Percentiles rank a stretch among this genome's conserved stretches.
These are phyloP conservation scores for Bufo bufo DNA, from an alignment of 2,113 vertebrate species.

Conservation along the genomic window DNA sequence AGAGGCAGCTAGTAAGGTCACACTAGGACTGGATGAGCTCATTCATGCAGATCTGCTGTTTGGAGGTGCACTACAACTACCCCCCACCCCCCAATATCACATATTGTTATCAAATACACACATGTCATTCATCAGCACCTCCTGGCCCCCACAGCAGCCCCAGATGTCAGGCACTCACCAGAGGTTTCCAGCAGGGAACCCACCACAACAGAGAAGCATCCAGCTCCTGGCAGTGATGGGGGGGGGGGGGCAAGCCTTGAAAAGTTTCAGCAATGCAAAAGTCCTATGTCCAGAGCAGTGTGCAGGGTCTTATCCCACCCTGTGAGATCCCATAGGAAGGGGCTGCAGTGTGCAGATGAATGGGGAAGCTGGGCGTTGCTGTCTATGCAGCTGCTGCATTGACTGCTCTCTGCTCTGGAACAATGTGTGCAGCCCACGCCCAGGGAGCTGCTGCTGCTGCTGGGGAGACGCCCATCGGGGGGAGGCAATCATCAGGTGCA, in stretches of 20 bases:
- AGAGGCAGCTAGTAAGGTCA: constrained; percentile 33
- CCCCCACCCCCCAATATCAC: no score
- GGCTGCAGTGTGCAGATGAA: constrained; percentile 50
- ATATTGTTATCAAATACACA: background rate
- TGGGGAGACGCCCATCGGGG: constrained; percentile 25
- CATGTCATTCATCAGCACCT: background rate
- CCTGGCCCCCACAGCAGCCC: background rate
- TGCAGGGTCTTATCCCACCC: background rate
- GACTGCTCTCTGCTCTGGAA: constrained; percentile 49
- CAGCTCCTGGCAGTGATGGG: constrained; percentile 9
- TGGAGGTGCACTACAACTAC: constrained; percentile 5
- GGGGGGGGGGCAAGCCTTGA: background rate
- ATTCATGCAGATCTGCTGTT: constrained; percentile 29
- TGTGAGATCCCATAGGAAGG: constrained; percentile 5
- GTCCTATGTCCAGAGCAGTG: background rate
- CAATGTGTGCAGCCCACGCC: constrained; percentile 58
- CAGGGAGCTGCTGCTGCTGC: constrained; percentile 48
- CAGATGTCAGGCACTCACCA: constrained; percentile 26
- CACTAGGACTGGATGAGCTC: constrained; percentile 51
- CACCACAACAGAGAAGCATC: constrained; percentile 23
- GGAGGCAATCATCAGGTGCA: constrained; percentile 16
- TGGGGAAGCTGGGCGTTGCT: constrained; percentile 46
- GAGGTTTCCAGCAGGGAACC: constrained; percentile 10
- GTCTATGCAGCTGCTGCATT: constrained; percentile 36
- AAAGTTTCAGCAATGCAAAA: constrained; percentile 28